These are phyloP conservation scores for Cynaeus angustus DNA, from an alignment of 2,888 invertebrate species.

Conservation along the genomic window DNA sequence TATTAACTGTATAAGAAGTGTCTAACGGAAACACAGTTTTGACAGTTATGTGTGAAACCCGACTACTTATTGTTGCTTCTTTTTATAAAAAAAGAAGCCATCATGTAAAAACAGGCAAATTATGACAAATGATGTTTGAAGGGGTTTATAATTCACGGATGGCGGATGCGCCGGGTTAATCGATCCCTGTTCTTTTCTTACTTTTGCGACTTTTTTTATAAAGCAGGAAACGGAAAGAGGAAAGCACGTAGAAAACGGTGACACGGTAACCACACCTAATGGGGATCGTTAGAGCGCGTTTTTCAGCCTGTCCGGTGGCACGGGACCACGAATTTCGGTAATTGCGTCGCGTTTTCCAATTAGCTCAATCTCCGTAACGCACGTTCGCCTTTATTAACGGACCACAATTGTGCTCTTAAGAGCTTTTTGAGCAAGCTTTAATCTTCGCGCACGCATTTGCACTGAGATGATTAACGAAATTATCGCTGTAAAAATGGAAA, in stretches of 20 bases:
- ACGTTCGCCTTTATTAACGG: conserved; percentile 65
- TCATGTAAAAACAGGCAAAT: neutral
- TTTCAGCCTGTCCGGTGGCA: conserved; percentile 57
- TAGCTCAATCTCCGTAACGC: conserved; percentile 65
- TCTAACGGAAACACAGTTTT: neutral
- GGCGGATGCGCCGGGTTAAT: conserved; percentile 26
- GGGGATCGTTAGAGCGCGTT: conserved; percentile 59
- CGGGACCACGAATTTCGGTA: conserved; percentile 56
- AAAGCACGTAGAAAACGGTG: conserved; percentile 55
- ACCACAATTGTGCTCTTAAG: conserved; percentile 60
- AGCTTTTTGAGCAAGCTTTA: conserved; percentile 49
- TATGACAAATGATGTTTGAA: neutral
- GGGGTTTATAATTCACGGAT: conserved; percentile 1
- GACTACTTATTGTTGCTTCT: neutral
- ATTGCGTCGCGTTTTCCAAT: conserved; percentile 67
- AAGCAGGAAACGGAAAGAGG: conserved; percentile 34
- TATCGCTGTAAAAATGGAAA: conserved; percentile 9
- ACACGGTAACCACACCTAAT: conserved; percentile 60
- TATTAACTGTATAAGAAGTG: neutral
- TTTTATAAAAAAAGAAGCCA: neutral
- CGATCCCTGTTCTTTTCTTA: conserved; percentile 8
- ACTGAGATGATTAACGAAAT: conserved; percentile 19
- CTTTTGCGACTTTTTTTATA: conserved; percentile 1
- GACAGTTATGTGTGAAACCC: neutral
- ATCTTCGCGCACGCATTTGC: conserved; percentile 26